phyloP scores from a whole-genome alignment of 2,113 vertebrate genomes.

The Sebastes fasciatus region DNA sequence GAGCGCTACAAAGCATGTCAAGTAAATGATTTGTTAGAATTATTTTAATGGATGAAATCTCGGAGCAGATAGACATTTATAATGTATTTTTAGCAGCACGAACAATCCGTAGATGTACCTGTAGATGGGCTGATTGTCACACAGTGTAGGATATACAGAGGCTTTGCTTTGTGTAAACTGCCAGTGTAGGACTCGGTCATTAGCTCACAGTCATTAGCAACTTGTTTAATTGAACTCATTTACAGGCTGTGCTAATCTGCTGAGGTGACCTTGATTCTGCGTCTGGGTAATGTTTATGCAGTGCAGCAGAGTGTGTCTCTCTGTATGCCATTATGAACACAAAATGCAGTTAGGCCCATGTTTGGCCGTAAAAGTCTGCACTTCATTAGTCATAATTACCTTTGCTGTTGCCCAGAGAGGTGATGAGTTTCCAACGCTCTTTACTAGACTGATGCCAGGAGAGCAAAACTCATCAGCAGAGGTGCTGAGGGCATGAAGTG shows the following conservation, averaged over 20 bases:
- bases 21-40: neutral
- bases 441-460: slow-evolving; percentile 48
- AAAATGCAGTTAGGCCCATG: slow-evolving; percentile 68
- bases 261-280: slow-evolving; percentile 80
- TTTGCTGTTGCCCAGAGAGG: slow-evolving; percentile 68
- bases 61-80: neutral
- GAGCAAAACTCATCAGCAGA: slow-evolving; percentile 52
- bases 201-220: slow-evolving; percentile 78
- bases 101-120: slow-evolving; percentile 10
- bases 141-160: slow-evolving; percentile 32
- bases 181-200: slow-evolving; percentile 67
- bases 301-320: slow-evolving; percentile 69
- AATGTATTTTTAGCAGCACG: neutral
- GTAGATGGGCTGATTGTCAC: slow-evolving; percentile 20
- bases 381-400: slow-evolving; percentile 80
- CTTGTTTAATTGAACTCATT: slow-evolving; percentile 83
- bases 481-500: slow-evolving; percentile 26
- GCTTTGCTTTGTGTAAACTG: slow-evolving; percentile 47
- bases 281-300: slow-evolving; percentile 75
- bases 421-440: slow-evolving; percentile 46
- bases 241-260: slow-evolving; percentile 77
- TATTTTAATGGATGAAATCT: slow-evolving; percentile 7
- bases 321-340: slow-evolving; percentile 65
- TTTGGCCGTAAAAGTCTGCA: slow-evolving; percentile 76
- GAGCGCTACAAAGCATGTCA: slow-evolving; percentile 2